phyloP scores from a whole-genome alignment of 1,140 invertebrate genomes.

The Lepidurus packardi region DNA sequence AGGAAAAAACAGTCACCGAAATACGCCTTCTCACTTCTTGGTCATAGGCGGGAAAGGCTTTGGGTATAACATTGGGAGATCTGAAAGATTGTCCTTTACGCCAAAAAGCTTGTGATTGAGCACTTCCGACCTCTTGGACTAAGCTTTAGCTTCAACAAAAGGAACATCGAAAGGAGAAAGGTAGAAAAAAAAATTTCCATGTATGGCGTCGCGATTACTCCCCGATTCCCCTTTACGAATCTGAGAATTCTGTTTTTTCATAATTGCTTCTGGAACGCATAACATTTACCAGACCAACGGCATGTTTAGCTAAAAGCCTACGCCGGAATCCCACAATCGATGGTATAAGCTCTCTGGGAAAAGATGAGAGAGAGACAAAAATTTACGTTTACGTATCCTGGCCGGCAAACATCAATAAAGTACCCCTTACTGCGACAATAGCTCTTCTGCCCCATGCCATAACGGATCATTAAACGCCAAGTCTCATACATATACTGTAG shows the following conservation, averaged over 20 bases:
- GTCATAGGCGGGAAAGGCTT: background rate
- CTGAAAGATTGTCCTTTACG: background rate
- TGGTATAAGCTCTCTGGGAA: background rate
- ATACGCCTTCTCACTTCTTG: background rate
- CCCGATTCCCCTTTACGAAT: background rate
- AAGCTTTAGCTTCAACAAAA: background rate
- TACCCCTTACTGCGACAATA: background rate
- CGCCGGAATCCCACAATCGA: background rate
- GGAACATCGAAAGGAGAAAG: background rate
- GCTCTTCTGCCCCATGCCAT: background rate
- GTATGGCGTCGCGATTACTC: background rate
- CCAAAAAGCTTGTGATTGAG: slow-evolving; percentile 18
- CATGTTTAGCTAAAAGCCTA: background rate
- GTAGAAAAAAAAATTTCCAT: background rate
- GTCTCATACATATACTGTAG: background rate
- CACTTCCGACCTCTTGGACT: slow-evolving; percentile 20
- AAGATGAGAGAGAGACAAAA: background rate
- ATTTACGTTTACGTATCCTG: background rate
- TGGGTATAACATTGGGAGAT: background rate
- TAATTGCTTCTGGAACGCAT: background rate
- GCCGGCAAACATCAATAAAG: background rate
- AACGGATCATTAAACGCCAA: background rate
- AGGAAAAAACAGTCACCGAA: no score
- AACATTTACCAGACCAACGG: background rate
- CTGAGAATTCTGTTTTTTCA: background rate